Conservation (phyloP, 2,797 vertebrate species). For the Craterocephalus amniculus region DNA sequence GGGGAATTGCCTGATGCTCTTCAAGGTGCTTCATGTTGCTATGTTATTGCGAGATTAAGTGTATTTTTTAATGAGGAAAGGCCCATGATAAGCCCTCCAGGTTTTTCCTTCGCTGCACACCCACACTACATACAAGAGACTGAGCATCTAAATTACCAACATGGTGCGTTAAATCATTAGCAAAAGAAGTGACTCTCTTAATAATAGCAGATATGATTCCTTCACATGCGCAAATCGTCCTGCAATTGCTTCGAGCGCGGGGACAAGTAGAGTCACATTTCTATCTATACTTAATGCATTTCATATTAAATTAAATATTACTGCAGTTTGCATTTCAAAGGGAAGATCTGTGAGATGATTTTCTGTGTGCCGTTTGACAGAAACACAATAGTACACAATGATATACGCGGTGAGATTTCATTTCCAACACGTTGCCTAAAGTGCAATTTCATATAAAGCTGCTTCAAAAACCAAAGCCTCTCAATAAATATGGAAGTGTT, state of each 20-base stretch:
- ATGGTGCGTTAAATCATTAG: constrained; percentile 33
- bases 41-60: constrained; percentile 45
- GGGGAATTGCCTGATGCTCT: constrained; percentile 39
- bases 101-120: constrained; percentile 40
- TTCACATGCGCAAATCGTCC: constrained; percentile 21
- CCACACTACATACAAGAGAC: constrained; percentile 34
- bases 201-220: constrained; percentile 18
- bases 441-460: constrained; percentile 27
- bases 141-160: constrained; percentile 35
- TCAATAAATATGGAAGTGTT: constrained; percentile 36
- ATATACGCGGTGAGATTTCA: neutral
- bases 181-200: constrained; percentile 21
- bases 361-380: neutral
- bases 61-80: constrained; percentile 57
- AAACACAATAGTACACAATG: constrained; percentile 7
- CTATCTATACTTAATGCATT: neutral
- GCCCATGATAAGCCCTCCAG: constrained; percentile 57
- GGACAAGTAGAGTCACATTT: constrained; percentile 9
- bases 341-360: neutral
- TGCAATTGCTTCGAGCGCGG: neutral
- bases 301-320: constrained; percentile 17
- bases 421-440: constrained; percentile 5
- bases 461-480: constrained; percentile 26
- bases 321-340: neutral
- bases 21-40: constrained; percentile 32